Evolutionary conservation across 2,797 vertebrate species (phyloP).

Genomic region (Enteromius afrohamiltoni): DNA sequence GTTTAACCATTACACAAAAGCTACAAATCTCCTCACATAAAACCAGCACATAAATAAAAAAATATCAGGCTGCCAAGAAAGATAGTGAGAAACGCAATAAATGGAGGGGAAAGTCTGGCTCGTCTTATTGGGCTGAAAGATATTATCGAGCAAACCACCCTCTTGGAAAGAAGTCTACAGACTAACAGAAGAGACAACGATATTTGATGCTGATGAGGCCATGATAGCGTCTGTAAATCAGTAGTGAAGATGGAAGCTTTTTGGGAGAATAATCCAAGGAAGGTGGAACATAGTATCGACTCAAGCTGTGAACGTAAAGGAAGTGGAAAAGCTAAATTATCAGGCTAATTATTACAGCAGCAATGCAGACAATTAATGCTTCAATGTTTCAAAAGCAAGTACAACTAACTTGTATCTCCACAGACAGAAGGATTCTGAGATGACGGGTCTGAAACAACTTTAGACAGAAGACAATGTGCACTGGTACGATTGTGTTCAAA

Average conservation of each 20-base stretch:
- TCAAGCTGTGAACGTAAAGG: background rate
- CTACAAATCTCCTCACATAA: background rate
- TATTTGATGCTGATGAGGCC: slow-evolving; percentile 10
- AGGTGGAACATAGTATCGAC: background rate
- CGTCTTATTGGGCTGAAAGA: background rate
- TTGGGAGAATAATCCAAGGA: background rate
- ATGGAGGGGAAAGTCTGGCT: background rate
- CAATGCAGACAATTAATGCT: background rate
- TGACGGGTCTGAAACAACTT: slow-evolving; percentile 17
- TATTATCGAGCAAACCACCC: slow-evolving; percentile 2
- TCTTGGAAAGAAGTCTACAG: background rate
- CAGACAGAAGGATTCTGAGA: slow-evolving; percentile 2
- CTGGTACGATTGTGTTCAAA: background rate
- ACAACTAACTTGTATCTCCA: background rate
- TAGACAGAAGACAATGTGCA: background rate
- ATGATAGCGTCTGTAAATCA: slow-evolving; percentile 22
- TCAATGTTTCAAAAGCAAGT: background rate
- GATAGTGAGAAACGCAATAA: background rate
- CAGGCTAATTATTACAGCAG: background rate
- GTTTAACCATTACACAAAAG: slow-evolving; percentile 59
- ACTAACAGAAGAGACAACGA: background rate
- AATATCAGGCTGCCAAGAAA: slow-evolving; percentile 2
- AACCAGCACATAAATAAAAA: slow-evolving; percentile 32
- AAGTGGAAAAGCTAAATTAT: background rate
- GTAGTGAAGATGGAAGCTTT: background rate